These are phyloP conservation scores for Agriopis leucophaearia DNA, from an alignment of 2,888 invertebrate species.

Conservation along the genomic window DNA sequence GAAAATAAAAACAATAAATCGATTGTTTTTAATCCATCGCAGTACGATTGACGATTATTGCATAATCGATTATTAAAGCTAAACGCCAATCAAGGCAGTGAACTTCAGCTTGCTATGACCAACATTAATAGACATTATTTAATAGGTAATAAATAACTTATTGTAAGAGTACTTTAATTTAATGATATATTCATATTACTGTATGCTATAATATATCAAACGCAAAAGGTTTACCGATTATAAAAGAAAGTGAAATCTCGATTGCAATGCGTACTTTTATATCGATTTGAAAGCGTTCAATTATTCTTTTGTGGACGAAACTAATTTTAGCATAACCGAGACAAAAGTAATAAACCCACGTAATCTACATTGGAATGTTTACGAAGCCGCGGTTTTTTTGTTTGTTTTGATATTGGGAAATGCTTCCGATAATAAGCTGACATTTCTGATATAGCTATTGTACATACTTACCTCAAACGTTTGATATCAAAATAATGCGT, in stretches of 20 bases:
- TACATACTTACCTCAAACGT: background rate
- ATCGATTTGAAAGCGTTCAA: conserved; percentile 46
- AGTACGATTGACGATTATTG: conserved; percentile 25
- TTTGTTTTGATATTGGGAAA: conserved; percentile 30
- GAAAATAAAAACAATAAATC: conserved; percentile 7
- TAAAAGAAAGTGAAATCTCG: conserved; percentile 43
- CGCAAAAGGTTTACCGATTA: conserved; percentile 41
- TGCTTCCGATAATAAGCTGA: background rate
- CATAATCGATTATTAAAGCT: conserved; percentile 17
- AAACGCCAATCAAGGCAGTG: conserved; percentile 21
- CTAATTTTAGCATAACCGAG: conserved; percentile 39
- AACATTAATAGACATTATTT: conserved; percentile 19
- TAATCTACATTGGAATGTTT: conserved; percentile 30
- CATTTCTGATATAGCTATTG: background rate
- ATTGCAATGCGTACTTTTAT: conserved; percentile 41
- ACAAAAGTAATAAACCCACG: conserved; percentile 32
- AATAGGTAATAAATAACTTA: conserved; percentile 9
- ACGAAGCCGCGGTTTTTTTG: conserved; percentile 20
- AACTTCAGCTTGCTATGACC: conserved; percentile 14
- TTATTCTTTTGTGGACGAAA: conserved; percentile 40
- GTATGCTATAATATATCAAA: conserved; percentile 34
- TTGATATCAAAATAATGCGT: background rate
- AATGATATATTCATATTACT: conserved; percentile 21
- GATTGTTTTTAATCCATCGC: conserved; percentile 24
- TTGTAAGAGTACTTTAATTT: conserved; percentile 13